Base-by-base conservation (phyloP, 2,888 invertebrate genomes). In the Electrophaes corylata region DNA sequence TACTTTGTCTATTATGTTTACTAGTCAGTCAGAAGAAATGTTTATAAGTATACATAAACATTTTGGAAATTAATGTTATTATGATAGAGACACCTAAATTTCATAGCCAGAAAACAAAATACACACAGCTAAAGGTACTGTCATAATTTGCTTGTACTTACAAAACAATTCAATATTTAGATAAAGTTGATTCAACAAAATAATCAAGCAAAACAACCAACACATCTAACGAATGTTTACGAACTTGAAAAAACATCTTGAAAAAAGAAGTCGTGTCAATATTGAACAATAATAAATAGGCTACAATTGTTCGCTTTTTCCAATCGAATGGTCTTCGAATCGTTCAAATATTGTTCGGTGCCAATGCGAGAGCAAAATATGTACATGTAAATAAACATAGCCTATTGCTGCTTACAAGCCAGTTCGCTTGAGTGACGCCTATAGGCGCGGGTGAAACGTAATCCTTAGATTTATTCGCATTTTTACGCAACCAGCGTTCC, bases 281-380 rank as follows among this genome's bases (percentile, higher is more conserved):
- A 67, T 66, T 67, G 65, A 52, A 67, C 60, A 59, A 60, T 67
- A 69, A 67, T 67, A 69, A 67, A 67, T 60, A 64, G 57, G 57
- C 59, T 66, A 66, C 68, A 64, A 68, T 65, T 69, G 70, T 71
- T 65, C 71, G 65, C 71, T 71, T 65, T 37, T 73, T 71, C 70
- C 73, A 69, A 58, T 43, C 64, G 69, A 73, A 60, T 62, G 65
- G 45, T 64, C 37, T 57, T 45, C 50, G 62, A 63, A 60, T 61
- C 60, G 66, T 65, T 57, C 71, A 73, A 73, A 75, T 70, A 72
- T 71, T 67, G 71, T 69, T 67, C 62, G 60, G 57, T 60, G 56
- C 48, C 61, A 66, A 56, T 64, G 65, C 65, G 58, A 69, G 60
- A 63, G 60, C 59, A 60, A 57, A 60, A 57, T 64, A 64, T 65